These are phyloP conservation scores for Andrena marginata DNA, from an alignment of 2,888 invertebrate species.

Conservation along the genomic window DNA sequence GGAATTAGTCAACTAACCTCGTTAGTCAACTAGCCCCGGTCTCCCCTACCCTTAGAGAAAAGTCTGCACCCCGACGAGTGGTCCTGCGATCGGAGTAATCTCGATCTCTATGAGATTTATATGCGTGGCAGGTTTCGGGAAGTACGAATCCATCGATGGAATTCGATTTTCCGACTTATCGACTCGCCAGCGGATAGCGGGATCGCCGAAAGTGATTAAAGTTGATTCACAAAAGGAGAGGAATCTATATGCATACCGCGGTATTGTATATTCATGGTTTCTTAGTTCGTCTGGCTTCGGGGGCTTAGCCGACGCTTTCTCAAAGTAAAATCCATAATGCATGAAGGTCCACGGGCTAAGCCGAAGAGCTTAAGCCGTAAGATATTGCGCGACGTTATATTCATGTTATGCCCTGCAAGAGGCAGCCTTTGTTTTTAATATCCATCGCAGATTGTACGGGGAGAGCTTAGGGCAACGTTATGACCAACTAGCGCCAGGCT, in stretches of 20 bases:
- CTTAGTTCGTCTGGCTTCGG: conserved; percentile 80
- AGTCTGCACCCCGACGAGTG: too few species aligned
- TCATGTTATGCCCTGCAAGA: conserved; percentile 83
- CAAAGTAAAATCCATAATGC: conserved; percentile 85
- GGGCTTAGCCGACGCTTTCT: conserved; percentile 71
- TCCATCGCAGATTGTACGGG: conserved; percentile 73
- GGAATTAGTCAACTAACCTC: too few species aligned
- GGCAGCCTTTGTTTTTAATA: conserved; percentile 83
- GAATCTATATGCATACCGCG: conserved; percentile 79
- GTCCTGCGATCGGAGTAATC: too few species aligned
- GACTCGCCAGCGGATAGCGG: conserved; percentile 15
- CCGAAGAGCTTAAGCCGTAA: conserved; percentile 80
- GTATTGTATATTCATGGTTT: conserved; percentile 85
- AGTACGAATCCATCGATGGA: background rate
- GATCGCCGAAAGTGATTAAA: conserved; percentile 78
- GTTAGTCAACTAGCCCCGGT: too few species aligned
- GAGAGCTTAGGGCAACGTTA: conserved; percentile 67
- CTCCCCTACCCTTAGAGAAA: too few species aligned
- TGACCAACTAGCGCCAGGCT: conserved; percentile 57
- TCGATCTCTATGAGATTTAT: too few species aligned
- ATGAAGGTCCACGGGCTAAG: conserved; percentile 82
- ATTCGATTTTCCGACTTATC: conserved; percentile 41
- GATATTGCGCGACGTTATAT: conserved; percentile 84
- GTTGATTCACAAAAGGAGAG: conserved; percentile 80
- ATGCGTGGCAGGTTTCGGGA: too few species aligned